These are phyloP conservation scores for Esox niger DNA, from an alignment of 2,113 vertebrate genomes.

Conservation along the genomic window DNA sequence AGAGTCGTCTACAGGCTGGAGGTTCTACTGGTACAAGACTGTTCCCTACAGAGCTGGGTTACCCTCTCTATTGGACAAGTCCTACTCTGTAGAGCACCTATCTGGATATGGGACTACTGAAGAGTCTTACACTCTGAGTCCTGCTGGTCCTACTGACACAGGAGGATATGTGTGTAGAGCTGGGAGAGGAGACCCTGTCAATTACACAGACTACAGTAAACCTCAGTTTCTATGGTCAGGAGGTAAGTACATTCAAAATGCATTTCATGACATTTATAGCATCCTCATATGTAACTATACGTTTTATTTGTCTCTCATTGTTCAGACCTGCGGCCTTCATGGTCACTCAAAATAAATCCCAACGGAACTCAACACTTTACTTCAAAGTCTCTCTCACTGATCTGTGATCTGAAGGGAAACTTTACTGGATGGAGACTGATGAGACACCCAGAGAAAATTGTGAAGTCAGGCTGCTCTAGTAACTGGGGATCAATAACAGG, in stretches of 20 bases:
- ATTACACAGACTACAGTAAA: no score
- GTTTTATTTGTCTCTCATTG: background rate
- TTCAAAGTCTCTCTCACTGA: slow-evolving; percentile 16
- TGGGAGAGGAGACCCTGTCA: no score
- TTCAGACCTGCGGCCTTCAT: slow-evolving; percentile 15
- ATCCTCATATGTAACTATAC: background rate
- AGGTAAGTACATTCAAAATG: slow-evolving; percentile 28
- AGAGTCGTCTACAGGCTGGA: no score
- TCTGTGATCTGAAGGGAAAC: slow-evolving; percentile 23
- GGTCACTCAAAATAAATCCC: slow-evolving; percentile 26
- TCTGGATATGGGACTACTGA: slow-evolving; percentile 30
- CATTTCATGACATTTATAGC: background rate
- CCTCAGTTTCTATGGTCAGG: no score
- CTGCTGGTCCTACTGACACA: slow-evolving; percentile 36
- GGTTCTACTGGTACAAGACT: no score
- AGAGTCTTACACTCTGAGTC: slow-evolving; percentile 21
- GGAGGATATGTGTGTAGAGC: slow-evolving; percentile 48
- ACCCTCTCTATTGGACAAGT: background rate
- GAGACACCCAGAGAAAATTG: fast-evolving
- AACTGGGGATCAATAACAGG: fast-evolving
- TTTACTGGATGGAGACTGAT: slow-evolving; percentile 33
- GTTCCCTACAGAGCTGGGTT: slow-evolving; percentile 27
- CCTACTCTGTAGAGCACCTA: slow-evolving; percentile 24
- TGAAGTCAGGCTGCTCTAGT: fast-evolving
- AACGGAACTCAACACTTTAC: slow-evolving; percentile 36